Percentiles rank a stretch among this genome's conserved stretches.
Evolutionary conservation across 2,797 vertebrate genomes (phyloP).

Genomic region (Knipowitschia caucasica): DNA sequence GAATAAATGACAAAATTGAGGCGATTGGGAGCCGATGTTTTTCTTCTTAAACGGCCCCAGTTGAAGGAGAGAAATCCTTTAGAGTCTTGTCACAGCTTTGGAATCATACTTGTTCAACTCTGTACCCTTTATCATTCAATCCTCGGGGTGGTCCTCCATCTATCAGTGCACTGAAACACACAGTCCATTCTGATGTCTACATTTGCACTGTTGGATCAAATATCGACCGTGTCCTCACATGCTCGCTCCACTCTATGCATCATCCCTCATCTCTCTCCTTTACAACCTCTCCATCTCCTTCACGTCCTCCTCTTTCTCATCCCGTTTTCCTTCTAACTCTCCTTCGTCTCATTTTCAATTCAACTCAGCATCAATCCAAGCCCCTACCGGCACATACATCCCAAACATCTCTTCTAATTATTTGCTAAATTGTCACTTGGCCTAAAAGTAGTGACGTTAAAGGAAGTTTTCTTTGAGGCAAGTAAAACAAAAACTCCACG

Average conservation of each 20-base stretch:
- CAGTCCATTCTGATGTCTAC: slow-evolving; percentile 32
- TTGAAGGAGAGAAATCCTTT: slow-evolving; percentile 28
- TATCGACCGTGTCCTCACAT: slow-evolving; percentile 22
- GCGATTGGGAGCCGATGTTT: not conserved
- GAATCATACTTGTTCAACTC: slow-evolving; percentile 15
- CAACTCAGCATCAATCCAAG: slow-evolving; percentile 16
- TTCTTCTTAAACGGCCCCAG: slow-evolving; percentile 34
- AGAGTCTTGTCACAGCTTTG: slow-evolving; percentile 11
- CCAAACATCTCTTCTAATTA: slow-evolving; percentile 30
- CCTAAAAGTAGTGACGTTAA: slow-evolving; percentile 6
- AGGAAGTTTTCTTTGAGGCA: slow-evolving; percentile 9
- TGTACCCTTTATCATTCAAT: not conserved
- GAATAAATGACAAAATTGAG: slow-evolving; percentile 14
- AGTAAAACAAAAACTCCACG: slow-evolving; percentile 5
- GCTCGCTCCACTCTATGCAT: slow-evolving; percentile 14
- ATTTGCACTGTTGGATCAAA: slow-evolving; percentile 28
- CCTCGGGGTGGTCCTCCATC: slow-evolving; percentile 11
- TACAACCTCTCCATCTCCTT: slow-evolving; percentile 29
- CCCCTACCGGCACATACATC: slow-evolving; percentile 26
- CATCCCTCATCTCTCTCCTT: slow-evolving; percentile 26
- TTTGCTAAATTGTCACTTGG: slow-evolving; percentile 35
- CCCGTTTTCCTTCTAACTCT: slow-evolving; percentile 26
- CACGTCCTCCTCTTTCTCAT: slow-evolving; percentile 18
- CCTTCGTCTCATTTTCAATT: slow-evolving; percentile 14
- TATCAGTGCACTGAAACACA: slow-evolving; percentile 13